Evolutionary conservation across 2,888 invertebrate genomes (phyloP), one percentile per base, ranked within the genome.

Genomic region (Idaea biselata): DNA sequence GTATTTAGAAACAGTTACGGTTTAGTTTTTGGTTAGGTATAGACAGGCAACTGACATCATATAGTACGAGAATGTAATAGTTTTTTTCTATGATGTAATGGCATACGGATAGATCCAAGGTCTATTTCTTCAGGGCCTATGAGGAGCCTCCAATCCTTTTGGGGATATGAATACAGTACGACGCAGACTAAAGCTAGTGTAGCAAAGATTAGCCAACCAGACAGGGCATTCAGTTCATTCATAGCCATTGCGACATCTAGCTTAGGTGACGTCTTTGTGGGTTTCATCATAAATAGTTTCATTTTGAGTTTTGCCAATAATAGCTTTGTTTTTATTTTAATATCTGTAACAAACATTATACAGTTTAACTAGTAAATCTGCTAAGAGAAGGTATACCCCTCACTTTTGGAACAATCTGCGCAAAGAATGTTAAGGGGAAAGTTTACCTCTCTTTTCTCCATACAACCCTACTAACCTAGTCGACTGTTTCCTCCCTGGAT

Each of bases 71-170:
- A 55, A 61, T 62, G 59, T 33, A 62, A 11, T 58, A 25, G 25
- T 25, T 31, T 32, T 56, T 64, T 67, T 33, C 62, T 44, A 16
- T 60, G 63, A 17, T 58, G 58, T 2, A 71, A 65, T 14, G 79
- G 69, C 6, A 81, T 66, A 59, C 77, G 70, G n/a, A 88, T 73
- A 7, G 79, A 69, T 3, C 89, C 89, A 7, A 89, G 77, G 60
- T 89, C 87, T 1, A 87, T 79, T 69, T 88, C 89, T 66, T 88
- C 88, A 0, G 89, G 88, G 5, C 79, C 71, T 4, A 77, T 81
- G 61, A 81, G 75, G 1, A 80, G 79, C 68, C 84, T 85, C 88
- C 85, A 88, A 67, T 85, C 81, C 54, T 78, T 82, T 18, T 71
- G 58, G 16, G 79, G 61, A 68, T 85, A 87, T 44, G 83, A 53